Base-by-base conservation (phyloP, 2,888 invertebrate genomes). In the Troglohyphantes excavatus region DNA sequence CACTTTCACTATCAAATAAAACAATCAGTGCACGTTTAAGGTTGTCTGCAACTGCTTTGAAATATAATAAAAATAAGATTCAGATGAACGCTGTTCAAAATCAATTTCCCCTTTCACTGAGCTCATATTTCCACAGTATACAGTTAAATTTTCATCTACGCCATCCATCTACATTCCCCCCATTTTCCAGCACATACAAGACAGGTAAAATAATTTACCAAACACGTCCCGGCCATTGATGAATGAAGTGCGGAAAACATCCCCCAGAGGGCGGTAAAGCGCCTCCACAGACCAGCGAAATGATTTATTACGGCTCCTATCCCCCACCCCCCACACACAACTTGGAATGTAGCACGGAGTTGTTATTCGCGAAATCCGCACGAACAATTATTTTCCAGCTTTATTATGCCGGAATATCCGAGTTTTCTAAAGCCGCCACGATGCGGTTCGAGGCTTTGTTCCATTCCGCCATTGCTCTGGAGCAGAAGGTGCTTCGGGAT, bases 311-410 rank as follows among this genome's bases (percentile, higher is more conserved):
- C 53, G 17, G 43, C 21, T 19, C 75, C 75, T 29, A 7, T 21
- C n/a, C n/a, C n/a, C 27, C 53, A 27, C 11, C 73, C 11, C 19
- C 70, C 19, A 21, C 13, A 33, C 26, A 26, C 33, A 23, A 17
- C 46, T 53, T 19, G 19, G 21, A n/a, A 13, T 33, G 33, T 61
- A 68, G 21, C 21, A 43, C 23, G 63, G 33, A n/a, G 53, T 53
- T 53, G 53, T n/a, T 53, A n/a, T n/a, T n/a, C 5, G 9, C 78
- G n/a, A n/a, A 39, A 78, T 23, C 43, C 46, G 26, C n/a, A 53
- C 26, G 79, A 81, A 81, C 68, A 81, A 81, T 81, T 81, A 81
- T 68, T 81, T 81, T 81, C 53, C 21, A 27, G 53, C 46, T 68
- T 81, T 68, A 81, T 81, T 81, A 68, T 68, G 23, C 46, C 39